These are phyloP conservation scores for Paratrypauchen microcephalus DNA, from an alignment of 2,797 vertebrate genomes.

Conservation along the genomic window DNA sequence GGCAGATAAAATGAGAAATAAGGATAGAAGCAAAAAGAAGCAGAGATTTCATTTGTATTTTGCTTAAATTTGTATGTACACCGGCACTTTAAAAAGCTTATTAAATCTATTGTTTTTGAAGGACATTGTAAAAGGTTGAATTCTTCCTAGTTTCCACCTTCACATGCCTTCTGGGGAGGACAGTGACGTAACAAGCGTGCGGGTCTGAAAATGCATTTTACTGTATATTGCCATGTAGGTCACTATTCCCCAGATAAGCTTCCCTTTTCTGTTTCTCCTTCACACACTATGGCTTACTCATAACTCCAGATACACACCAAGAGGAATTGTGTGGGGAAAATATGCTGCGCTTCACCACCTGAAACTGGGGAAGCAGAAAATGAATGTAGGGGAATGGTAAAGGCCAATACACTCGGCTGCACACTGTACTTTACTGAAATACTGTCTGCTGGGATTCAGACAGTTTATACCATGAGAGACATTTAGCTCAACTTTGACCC, in stretches of 20 bases:
- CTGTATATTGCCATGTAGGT: conserved; percentile 60
- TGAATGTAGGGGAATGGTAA: conserved; percentile 15
- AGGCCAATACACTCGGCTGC: conserved; percentile 9
- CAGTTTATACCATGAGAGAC: conserved; percentile 6
- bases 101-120: conserved; percentile 64
- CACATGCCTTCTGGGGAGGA: conserved; percentile 38
- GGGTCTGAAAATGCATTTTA: conserved; percentile 40
- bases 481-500: conserved; percentile 14
- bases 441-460: conserved; percentile 4
- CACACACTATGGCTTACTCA: conserved; percentile 23
- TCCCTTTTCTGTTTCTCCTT: conserved; percentile 37
- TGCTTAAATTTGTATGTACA: conserved; percentile 8
- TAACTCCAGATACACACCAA: conserved; percentile 5
- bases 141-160: conserved; percentile 40
- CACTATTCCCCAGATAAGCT: conserved; percentile 43
- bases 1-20: conserved; percentile 38
- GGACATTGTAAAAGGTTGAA: conserved; percentile 58
- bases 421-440: conserved; percentile 3
- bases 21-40: conserved; percentile 18
- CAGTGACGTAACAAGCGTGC: conserved; percentile 35
- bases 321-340: conserved; percentile 18
- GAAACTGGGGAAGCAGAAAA: conserved; percentile 17
- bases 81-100: conserved; percentile 22
- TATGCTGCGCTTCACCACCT: conserved; percentile 11
- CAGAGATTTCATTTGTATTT: conserved; percentile 16